Percentiles rank a stretch among this genome's conserved stretches.
Evolutionary conservation across 1,140 invertebrate genomes (phyloP).

Genomic region (Spodoptera litura): DNA sequence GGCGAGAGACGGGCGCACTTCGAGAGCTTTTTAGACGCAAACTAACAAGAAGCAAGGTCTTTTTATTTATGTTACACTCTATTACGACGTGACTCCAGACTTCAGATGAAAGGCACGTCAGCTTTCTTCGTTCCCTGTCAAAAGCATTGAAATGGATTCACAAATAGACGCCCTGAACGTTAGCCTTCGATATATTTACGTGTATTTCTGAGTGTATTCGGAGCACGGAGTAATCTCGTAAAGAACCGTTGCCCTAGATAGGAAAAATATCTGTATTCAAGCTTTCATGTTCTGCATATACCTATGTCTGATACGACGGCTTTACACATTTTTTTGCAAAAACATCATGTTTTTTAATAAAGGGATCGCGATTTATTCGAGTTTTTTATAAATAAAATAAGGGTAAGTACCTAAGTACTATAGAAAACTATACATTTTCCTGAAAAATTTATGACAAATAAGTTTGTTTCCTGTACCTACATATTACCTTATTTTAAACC

Average conservation of each 20-base stretch:
- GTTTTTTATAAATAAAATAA: too few relatives aligned
- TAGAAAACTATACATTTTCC: too few relatives aligned
- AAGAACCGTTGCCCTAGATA: conserved; percentile 35
- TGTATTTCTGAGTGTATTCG: conserved; percentile 36
- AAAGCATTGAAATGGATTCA: conserved; percentile 60
- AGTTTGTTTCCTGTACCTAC: too few relatives aligned
- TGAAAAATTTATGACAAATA: too few relatives aligned
- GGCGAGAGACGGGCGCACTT: conserved; percentile 53
- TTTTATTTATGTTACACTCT: conserved; percentile 62
- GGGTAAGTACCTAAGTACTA: too few relatives aligned
- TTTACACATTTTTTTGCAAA: background rate
- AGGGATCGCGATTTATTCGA: too few relatives aligned
- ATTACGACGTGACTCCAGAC: conserved; percentile 53
- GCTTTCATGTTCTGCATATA: background rate
- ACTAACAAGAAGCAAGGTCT: conserved; percentile 50
- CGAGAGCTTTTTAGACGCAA: conserved; percentile 46
- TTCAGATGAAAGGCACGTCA: conserved; percentile 54
- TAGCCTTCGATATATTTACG: conserved; percentile 29
- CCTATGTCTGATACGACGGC: background rate
- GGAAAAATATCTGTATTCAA: conserved; percentile 21
- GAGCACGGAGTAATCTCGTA: conserved; percentile 33
- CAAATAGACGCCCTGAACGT: conserved; percentile 57
- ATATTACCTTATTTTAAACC: too few relatives aligned
- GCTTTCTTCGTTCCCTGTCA: conserved; percentile 46
- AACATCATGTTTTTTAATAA: too few relatives aligned